A percentile compares a stretch with the other conserved stretches of the same genome.
Evolutionary conservation across 2,888 invertebrate genomes (phyloP).

Genomic region (Lamproptera curius): DNA sequence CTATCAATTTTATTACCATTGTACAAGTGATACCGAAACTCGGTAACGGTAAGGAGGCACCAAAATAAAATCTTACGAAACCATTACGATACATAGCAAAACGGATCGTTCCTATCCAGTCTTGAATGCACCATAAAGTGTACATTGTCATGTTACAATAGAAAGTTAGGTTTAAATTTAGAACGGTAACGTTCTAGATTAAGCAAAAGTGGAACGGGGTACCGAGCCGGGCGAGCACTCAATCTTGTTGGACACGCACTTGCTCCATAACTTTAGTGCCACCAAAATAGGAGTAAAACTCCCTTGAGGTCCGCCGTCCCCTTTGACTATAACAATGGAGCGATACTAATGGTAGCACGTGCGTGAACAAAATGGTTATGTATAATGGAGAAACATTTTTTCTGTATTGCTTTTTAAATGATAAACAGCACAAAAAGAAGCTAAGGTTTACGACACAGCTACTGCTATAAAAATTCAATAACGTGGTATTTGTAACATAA

Average conservation of each 20-base stretch:
- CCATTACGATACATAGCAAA: neutral
- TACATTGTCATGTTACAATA: conserved; percentile 21
- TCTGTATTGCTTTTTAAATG: too few relatives aligned
- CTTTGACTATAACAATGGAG: conserved; percentile 27
- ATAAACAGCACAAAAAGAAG: too few relatives aligned
- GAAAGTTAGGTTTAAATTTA: conserved; percentile 22
- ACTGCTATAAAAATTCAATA: too few relatives aligned
- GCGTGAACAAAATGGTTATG: conserved; percentile 20
- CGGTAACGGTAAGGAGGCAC: too few relatives aligned
- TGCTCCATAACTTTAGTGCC: conserved; percentile 23
- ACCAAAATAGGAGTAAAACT: conserved; percentile 39
- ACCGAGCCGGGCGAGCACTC: conserved; percentile 24
- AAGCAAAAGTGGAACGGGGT: conserved; percentile 20
- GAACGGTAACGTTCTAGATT: conserved; percentile 22
- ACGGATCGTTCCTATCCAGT: neutral
- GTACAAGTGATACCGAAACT: too few relatives aligned
- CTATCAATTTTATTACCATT: too few relatives aligned
- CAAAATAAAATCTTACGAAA: too few relatives aligned
- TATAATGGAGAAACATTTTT: neutral
- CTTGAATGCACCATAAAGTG: neutral
- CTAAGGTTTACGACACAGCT: too few relatives aligned
- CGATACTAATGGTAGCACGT: conserved; percentile 16
- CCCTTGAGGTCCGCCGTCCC: conserved; percentile 40
- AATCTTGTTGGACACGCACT: conserved; percentile 24
- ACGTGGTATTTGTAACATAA: too few relatives aligned